Percentiles rank a stretch among this genome's conserved stretches.
Conservation (phyloP, 2,113 vertebrate species). For the Indicator indicator region DNA sequence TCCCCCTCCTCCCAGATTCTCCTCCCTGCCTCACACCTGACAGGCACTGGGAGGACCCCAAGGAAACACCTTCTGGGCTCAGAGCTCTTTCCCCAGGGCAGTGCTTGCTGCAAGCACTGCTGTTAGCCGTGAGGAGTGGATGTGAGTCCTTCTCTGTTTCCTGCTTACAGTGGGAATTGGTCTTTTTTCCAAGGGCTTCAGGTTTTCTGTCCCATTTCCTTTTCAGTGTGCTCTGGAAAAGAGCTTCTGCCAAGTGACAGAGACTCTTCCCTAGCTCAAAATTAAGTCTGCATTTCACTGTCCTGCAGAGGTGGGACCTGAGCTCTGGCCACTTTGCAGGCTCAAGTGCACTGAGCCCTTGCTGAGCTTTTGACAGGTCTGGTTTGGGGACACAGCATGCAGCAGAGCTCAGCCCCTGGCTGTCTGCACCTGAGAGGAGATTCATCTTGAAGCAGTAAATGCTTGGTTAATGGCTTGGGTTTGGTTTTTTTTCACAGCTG, state of each 20-base stretch:
- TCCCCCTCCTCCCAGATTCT: not conserved
- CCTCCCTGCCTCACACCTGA: not conserved
- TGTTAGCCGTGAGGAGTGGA: not conserved
- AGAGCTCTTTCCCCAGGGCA: not conserved
- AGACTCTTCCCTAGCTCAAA: not conserved
- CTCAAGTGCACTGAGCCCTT: conserved; percentile 1
- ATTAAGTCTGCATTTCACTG: not conserved
- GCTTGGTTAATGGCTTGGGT: not conserved
- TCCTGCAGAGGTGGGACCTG: not conserved
- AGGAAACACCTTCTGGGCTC: accelerated
- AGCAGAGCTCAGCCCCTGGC: not conserved
- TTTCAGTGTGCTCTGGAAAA: conserved; percentile 13
- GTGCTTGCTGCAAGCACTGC: not conserved
- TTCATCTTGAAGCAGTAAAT: not conserved
- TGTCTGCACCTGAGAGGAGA: not conserved
- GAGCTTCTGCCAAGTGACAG: not conserved
- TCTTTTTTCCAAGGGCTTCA: not conserved
- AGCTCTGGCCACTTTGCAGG: conserved; percentile 1
- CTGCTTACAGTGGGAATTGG: not conserved
- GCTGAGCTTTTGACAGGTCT: not conserved
- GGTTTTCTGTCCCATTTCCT: not conserved
- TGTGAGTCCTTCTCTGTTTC: not conserved
- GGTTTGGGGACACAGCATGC: accelerated
- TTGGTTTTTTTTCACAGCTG: not conserved
- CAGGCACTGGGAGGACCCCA: not conserved